Percentiles rank a stretch among this genome's conserved stretches.
Conservation (phyloP, 2,113 vertebrate genomes). For the Myrmophylax atrothorax region DNA sequence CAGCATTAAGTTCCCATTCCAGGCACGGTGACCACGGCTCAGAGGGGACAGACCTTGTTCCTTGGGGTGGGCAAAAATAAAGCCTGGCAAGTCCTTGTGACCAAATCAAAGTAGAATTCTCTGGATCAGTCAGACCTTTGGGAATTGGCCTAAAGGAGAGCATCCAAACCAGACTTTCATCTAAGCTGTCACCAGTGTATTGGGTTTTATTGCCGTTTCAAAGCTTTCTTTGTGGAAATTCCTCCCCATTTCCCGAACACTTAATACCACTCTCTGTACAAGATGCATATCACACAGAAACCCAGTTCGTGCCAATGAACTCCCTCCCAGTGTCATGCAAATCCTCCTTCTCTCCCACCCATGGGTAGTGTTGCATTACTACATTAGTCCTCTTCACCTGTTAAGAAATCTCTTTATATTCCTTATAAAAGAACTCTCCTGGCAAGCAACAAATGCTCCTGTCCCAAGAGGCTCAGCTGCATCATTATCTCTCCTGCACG, state of each 20-base stretch:
- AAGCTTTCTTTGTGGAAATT: background rate
- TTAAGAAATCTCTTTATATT: background rate
- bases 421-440: background rate
- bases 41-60: background rate
- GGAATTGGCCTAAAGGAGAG: background rate
- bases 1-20: background rate
- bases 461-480: accelerated
- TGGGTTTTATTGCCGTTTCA: background rate
- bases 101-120: background rate
- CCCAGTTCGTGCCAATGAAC: background rate
- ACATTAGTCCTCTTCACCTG: background rate
- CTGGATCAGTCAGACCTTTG: background rate
- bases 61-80: background rate
- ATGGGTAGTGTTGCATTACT: background rate
- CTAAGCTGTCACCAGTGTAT: background rate
- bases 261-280: background rate
- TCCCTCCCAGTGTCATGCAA: background rate
- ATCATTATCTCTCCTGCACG: too few species aligned
- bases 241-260: background rate
- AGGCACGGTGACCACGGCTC: background rate
- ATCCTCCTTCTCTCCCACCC: background rate
- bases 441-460: background rate
- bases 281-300: background rate
- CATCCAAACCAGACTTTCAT: background rate
- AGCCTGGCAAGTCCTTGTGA: background rate